Percentiles rank a stretch among this genome's conserved stretches.
These are phyloP conservation scores for Naja naja DNA, from an alignment of 2,113 vertebrate species.

Conservation along the genomic window DNA sequence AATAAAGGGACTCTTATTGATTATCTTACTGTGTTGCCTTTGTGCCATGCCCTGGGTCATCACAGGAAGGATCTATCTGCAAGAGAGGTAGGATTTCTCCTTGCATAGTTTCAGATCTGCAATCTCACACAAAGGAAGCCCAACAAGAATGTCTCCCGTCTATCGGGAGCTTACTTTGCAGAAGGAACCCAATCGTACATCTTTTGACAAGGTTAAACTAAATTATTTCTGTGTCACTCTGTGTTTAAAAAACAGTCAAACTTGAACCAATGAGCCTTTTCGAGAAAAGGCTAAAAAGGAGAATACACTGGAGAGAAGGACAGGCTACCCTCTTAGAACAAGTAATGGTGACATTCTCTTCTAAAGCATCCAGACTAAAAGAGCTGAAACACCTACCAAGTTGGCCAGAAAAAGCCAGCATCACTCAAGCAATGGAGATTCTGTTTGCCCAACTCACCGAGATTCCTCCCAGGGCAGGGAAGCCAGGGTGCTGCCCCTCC, in stretches of 20 bases:
- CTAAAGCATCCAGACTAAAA: background rate
- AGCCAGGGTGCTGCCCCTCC: constrained; percentile 79
- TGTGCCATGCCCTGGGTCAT: too few species aligned
- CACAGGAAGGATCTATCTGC: background rate
- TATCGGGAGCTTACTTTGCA: background rate
- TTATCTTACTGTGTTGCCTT: too few species aligned
- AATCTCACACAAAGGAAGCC: too few species aligned
- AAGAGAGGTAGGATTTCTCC: background rate
- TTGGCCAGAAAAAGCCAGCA: accelerated
- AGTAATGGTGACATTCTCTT: background rate
- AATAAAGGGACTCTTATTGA: too few species aligned
- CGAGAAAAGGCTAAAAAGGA: background rate
- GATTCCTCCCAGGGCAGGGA: constrained; percentile 74
- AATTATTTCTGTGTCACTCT: background rate
- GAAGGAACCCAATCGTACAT: accelerated
- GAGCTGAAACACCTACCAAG: accelerated
- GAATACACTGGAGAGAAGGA: accelerated
- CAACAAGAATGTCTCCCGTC: background rate
- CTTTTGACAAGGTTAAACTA: background rate
- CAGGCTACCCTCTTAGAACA: background rate
- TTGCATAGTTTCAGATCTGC: background rate
- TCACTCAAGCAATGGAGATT: too few species aligned
- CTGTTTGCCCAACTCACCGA: constrained; percentile 46
- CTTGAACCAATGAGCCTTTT: background rate
- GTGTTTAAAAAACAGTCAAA: background rate